A percentile compares a stretch with the other conserved stretches of the same genome.
Evolutionary conservation across 2,113 vertebrate species (phyloP).

Genomic region (Tragelaphus buxtoni): DNA sequence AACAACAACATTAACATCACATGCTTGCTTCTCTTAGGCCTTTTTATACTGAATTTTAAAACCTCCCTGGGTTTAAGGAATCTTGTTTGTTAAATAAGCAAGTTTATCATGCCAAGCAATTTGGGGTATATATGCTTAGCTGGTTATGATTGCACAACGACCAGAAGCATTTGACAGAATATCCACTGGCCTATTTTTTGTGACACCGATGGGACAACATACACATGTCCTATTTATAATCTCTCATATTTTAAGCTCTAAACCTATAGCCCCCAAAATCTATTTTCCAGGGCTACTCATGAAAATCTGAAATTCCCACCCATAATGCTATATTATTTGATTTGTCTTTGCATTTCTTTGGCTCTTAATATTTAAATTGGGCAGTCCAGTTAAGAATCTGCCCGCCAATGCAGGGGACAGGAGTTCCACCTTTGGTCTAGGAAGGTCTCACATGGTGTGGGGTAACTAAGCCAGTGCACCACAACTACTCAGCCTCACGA

Average conservation of each 20-base stretch:
- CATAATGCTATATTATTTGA: background rate
- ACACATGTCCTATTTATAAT: background rate
- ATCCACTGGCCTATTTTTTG: background rate
- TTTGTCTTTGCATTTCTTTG: background rate
- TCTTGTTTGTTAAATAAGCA: background rate
- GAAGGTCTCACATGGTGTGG: background rate
- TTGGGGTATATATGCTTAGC: background rate
- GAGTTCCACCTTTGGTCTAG: background rate
- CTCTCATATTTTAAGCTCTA: background rate
- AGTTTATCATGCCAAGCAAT: background rate
- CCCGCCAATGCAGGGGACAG: accelerated
- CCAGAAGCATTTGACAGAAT: background rate
- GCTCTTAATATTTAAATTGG: background rate
- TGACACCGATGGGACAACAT: background rate
- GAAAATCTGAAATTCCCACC: background rate
- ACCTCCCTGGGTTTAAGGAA: background rate
- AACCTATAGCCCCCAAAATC: background rate
- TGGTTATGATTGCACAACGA: background rate
- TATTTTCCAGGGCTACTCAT: background rate
- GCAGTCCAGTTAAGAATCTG: background rate
- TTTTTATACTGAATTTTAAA: background rate
- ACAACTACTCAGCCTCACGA: background rate
- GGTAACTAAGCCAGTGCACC: background rate
- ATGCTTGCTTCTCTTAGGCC: background rate
- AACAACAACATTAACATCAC: background rate